Base-by-base conservation (phyloP, 2,888 invertebrate genomes). In the Scaptodrosophila latifasciaeformis region DNA sequence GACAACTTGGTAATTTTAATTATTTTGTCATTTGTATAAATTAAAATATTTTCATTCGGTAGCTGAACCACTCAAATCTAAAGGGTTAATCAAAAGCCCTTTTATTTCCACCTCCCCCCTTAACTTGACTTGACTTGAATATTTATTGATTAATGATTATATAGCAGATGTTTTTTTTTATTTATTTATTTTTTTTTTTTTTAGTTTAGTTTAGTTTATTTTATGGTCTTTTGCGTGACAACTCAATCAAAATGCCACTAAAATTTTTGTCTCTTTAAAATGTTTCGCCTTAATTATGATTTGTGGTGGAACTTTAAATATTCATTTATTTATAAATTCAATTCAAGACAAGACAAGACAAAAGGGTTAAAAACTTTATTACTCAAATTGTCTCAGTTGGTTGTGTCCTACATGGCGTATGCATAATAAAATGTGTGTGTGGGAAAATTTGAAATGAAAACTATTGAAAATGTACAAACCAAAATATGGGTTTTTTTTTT, bases 1-100 rank as follows among this genome's bases (percentile, higher is more conserved):
- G 27, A 37, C 42, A 35, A 12, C 29, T 48, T 48, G 63, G 65
- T 70, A 62, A 60, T 71, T 76, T 76, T 76, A 79, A 82, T 80
- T 81, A 82, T 82, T 74, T 76, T 71, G 80, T 68, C 74, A 71
- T 79, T 76, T 81, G 74, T 76, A 69, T 69, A 65, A 67, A 70
- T 79, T 80, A 77, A 72, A 72, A 69, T 70, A 70, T 68, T 67
- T 67, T 53, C 59, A 64, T 13, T 44, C 44, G 18, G 19, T 48
- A 10, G 59, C 54, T 48, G n/a, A 29, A 35, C 29, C 40, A 21
- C 50, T 43, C 43, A 45, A 39, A 55, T 57, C 39, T 47, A 53
- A 67, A 61, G 78, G 70, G 64, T 65, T 70, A 51, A 65, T 37
- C 30, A 44, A 10, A 21, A 27, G 35, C 24, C 34, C 17, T 9